phyloP scores from a whole-genome alignment of 2,888 invertebrate genomes.

The Dyspetes luteomarginatus region DNA sequence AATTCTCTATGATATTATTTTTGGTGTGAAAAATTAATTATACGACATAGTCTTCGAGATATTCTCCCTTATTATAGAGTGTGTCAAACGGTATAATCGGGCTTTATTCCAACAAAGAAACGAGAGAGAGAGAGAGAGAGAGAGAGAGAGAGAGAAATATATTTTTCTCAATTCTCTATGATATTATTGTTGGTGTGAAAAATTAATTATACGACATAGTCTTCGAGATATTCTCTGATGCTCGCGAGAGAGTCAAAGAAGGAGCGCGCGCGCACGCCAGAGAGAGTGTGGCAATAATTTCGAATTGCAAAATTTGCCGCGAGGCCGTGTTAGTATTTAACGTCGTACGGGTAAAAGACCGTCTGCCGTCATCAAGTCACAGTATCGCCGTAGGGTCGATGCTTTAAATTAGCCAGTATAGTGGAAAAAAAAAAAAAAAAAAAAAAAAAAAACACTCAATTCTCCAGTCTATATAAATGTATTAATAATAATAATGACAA shows the following conservation, averaged over 20 bases:
- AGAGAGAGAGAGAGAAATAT: too few relatives aligned
- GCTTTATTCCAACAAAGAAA: constrained; percentile 16
- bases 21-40: constrained; percentile 47
- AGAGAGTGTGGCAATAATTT: constrained; percentile 74
- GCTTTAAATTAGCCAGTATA: constrained; percentile 1
- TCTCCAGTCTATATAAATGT: background rate
- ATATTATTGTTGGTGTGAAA: constrained; percentile 37
- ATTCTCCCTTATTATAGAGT: constrained; percentile 30
- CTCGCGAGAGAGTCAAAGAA: constrained; percentile 66
- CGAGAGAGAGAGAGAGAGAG: too few relatives aligned
- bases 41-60: constrained; percentile 3
- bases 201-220: background rate
- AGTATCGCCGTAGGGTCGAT: constrained; percentile 33
- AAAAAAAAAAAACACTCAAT: background rate
- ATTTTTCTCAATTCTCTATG: background rate
- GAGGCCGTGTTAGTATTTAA: constrained; percentile 65
- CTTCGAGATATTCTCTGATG: constrained; percentile 2
- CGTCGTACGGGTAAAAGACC: constrained; percentile 6
- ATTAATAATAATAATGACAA: background rate
- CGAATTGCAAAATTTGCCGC: constrained; percentile 74
- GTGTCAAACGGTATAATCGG: constrained; percentile 26
- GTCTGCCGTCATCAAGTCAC: constrained; percentile 9
- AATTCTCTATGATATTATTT: background rate
- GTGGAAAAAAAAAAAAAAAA: background rate
- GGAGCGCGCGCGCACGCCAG: too few relatives aligned